A percentile compares a stretch with the other conserved stretches of the same genome.
phyloP scores from a whole-genome alignment of 1,140 invertebrate genomes.

The Zaprionus tsacasi region DNA sequence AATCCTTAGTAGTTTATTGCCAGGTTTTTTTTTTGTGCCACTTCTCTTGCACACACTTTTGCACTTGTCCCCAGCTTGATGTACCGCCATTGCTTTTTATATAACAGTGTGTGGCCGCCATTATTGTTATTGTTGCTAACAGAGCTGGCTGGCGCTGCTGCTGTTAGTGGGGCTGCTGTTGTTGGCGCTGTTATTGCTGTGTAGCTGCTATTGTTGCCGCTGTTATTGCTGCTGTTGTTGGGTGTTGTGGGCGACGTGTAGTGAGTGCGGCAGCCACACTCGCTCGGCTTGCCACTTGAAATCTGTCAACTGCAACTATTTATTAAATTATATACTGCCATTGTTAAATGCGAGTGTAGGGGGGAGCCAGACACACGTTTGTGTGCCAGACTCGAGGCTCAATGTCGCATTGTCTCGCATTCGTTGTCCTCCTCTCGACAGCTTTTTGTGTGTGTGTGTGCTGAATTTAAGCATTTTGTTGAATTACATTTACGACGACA shows the following conservation, averaged over 20 bases:
- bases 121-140: constrained; percentile 26
- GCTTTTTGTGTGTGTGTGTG: constrained; percentile 17
- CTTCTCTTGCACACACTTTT: constrained; percentile 67
- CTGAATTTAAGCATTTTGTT: constrained; percentile 52
- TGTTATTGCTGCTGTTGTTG: constrained; percentile 26
- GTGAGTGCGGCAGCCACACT: constrained; percentile 30
- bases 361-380: neutral
- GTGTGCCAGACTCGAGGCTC: constrained; percentile 4
- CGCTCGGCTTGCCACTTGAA: constrained; percentile 63
- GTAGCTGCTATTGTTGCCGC: constrained; percentile 7
- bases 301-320: constrained; percentile 83
- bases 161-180: constrained; percentile 19
- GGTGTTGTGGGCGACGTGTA: constrained; percentile 42
- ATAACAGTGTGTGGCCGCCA: neutral
- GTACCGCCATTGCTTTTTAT: neutral
- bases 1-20: constrained; percentile 9
- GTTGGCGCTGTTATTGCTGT: constrained; percentile 31
- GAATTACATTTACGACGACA: constrained; percentile 23
- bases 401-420: constrained; percentile 1
- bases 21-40: constrained; percentile 73
- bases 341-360: constrained; percentile 62
- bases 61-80: constrained; percentile 59
- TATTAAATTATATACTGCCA: constrained; percentile 80
- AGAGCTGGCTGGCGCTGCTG: constrained; percentile 4
- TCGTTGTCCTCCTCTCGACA: neutral